phyloP scores from a whole-genome alignment of 1,140 invertebrate genomes.

The Anthonomus grandis region DNA sequence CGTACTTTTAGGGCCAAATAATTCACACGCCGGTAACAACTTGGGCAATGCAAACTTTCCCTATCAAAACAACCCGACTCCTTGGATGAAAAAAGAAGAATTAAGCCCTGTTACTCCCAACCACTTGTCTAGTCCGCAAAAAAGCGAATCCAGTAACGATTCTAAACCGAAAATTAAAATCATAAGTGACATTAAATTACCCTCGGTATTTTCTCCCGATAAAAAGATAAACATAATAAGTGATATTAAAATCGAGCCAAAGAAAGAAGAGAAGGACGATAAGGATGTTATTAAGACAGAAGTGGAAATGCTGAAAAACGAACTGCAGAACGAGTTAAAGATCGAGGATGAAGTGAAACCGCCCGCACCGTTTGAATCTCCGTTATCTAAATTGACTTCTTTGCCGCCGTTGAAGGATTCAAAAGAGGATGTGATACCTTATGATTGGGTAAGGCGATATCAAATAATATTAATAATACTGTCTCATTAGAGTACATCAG shows the following conservation, averaged over 20 bases:
- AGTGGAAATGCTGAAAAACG: conserved; percentile 22
- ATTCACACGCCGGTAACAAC: too few relatives aligned
- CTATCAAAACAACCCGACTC: conserved; percentile 1
- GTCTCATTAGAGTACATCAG: too few relatives aligned
- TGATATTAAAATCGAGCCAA: conserved; percentile 46
- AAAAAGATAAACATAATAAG: conserved; percentile 48
- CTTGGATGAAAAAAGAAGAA: conserved; percentile 31
- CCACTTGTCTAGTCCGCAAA: conserved; percentile 28
- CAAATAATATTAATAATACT: too few relatives aligned
- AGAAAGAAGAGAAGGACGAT: conserved; percentile 40
- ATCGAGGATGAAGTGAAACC: conserved; percentile 49
- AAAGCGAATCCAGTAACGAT: conserved; percentile 35
- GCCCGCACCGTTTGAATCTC: conserved; percentile 48
- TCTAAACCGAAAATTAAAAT: conserved; percentile 48
- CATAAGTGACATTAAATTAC: conserved; percentile 47
- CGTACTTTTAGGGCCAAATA: too few relatives aligned
- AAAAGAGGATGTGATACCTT: conserved; percentile 75
- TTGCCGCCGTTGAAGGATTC: conserved; percentile 30
- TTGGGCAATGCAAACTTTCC: neutral
- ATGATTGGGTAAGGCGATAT: conserved; percentile 66
- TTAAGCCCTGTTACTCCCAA: conserved; percentile 24
- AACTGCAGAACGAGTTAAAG: conserved; percentile 38
- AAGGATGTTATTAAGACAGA: conserved; percentile 25
- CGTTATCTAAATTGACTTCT: conserved; percentile 43
- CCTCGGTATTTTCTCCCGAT: conserved; percentile 34